phyloP scores from a whole-genome alignment of 2,888 invertebrate species.

The Scaptomyza tumidula region DNA sequence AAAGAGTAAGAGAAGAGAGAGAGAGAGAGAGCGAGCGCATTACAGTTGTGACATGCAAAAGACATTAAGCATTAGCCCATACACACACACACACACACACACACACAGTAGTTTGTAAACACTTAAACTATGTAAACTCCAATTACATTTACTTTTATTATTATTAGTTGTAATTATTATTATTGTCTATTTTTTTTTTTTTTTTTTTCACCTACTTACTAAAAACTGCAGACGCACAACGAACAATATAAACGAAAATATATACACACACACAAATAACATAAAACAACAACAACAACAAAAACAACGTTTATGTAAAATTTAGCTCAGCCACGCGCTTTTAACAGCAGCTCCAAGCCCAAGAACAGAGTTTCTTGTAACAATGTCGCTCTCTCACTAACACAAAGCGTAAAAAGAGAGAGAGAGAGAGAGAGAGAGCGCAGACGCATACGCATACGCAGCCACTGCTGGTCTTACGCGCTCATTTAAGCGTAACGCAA shows the following conservation, averaged over 20 bases:
- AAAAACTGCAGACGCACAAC: conserved; percentile 23
- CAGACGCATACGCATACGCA: conserved; percentile 15
- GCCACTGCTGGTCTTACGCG: conserved; percentile 76
- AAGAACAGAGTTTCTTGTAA: conserved; percentile 3
- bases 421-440: too few species aligned
- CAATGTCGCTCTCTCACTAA: neutral
- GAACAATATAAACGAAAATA: conserved; percentile 35
- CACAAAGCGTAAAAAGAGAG: conserved; percentile 2
- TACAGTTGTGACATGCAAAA: conserved; percentile 20
- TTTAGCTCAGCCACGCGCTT: conserved; percentile 36
- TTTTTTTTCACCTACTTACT: neutral
- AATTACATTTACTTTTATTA: conserved; percentile 11
- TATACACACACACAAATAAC: conserved; percentile 10
- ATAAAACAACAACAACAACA: neutral
- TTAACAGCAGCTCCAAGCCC: conserved; percentile 28
- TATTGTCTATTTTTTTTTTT: conserved; percentile 18
- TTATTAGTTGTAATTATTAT: conserved; percentile 30
- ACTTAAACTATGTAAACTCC: conserved; percentile 12
- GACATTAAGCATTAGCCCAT: conserved; percentile 32
- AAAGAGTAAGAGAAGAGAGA: conserved; percentile 8
- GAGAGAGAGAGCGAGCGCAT: conserved; percentile 8
- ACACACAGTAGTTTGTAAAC: conserved; percentile 21
- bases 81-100: conserved; percentile 12
- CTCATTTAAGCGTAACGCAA: conserved; percentile 79
- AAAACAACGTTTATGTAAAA: conserved; percentile 27